A percentile compares a stretch with the other conserved stretches of the same genome.
Conservation (phyloP, 2,888 invertebrate genomes). For the Synanthedon tipuliformis region DNA sequence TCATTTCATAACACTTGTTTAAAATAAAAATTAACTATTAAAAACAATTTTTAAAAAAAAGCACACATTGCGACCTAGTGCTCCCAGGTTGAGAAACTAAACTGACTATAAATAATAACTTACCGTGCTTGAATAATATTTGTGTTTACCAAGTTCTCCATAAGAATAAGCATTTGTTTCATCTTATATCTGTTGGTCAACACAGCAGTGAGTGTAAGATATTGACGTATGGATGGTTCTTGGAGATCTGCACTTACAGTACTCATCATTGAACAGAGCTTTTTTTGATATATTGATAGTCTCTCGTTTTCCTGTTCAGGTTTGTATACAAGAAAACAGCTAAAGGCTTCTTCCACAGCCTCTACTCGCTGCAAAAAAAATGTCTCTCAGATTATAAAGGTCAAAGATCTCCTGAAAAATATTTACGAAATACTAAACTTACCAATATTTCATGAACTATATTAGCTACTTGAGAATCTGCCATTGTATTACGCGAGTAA, state of each 20-base stretch:
- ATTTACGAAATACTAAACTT: slow-evolving; percentile 23
- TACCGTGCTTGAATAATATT: slow-evolving; percentile 82
- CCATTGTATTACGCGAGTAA: slow-evolving; percentile 42
- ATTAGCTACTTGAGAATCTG: slow-evolving; percentile 72
- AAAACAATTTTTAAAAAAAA: too few relatives aligned
- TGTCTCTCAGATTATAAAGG: background rate
- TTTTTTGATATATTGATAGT: slow-evolving; percentile 75
- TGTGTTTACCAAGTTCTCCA: slow-evolving; percentile 80
- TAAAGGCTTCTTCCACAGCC: slow-evolving; percentile 89
- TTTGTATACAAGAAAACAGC: slow-evolving; percentile 85
- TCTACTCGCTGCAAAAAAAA: slow-evolving; percentile 76
- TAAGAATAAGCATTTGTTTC: slow-evolving; percentile 78
- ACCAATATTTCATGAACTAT: slow-evolving; percentile 77
- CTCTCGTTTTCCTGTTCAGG: slow-evolving; percentile 77
- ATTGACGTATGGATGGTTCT: slow-evolving; percentile 80
- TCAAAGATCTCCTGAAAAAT: background rate
- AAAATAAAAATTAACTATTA: too few relatives aligned
- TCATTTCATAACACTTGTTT: too few relatives aligned
- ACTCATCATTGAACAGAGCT: slow-evolving; percentile 75
- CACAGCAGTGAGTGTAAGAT: slow-evolving; percentile 77
- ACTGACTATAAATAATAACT: slow-evolving; percentile 5
- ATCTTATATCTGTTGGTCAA: slow-evolving; percentile 81
- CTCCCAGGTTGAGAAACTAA: too few relatives aligned
- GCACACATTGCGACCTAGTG: too few relatives aligned
- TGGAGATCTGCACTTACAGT: slow-evolving; percentile 77